phyloP scores from a whole-genome alignment of 2,888 invertebrate genomes.

The Eumacrocentrus americanus region DNA sequence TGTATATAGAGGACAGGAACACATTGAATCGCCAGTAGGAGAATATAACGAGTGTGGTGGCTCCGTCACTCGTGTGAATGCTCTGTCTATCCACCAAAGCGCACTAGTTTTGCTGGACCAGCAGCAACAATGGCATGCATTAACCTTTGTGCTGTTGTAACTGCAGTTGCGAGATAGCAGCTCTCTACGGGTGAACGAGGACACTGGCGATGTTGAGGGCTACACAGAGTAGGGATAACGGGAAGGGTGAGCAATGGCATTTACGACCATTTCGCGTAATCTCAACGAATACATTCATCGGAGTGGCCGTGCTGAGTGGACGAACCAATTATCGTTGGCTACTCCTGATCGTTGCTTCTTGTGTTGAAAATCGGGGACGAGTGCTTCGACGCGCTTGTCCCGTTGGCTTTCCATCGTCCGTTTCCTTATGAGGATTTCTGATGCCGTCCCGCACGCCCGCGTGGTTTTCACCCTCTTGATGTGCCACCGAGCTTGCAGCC shows the following conservation, averaged over 20 bases:
- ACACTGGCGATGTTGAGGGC: conserved; percentile 15
- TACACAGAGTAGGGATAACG: background rate
- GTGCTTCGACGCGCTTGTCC: background rate
- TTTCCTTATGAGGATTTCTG: too few relatives aligned
- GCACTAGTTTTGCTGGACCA: conserved; percentile 54
- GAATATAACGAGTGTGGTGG: conserved; percentile 31
- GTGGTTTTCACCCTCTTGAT: too few relatives aligned
- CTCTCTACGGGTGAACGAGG: conserved; percentile 28
- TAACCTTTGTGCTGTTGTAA: conserved; percentile 61
- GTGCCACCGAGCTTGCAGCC: too few relatives aligned
- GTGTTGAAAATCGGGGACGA: conserved; percentile 6
- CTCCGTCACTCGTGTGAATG: conserved; percentile 40
- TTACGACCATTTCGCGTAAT: conserved; percentile 60
- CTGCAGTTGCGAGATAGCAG: conserved; percentile 59
- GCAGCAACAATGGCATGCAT: conserved; percentile 59
- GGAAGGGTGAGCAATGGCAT: conserved; percentile 43
- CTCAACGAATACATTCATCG: conserved; percentile 59
- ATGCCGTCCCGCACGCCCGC: too few relatives aligned
- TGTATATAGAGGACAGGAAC: too few relatives aligned
- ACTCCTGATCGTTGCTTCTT: too few relatives aligned
- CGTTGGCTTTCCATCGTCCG: too few relatives aligned
- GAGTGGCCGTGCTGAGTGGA: conserved; percentile 45
- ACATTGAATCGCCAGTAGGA: conserved; percentile 18
- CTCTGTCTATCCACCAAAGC: conserved; percentile 44
- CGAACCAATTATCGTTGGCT: conserved; percentile 52